Conservation (phyloP, 2,888 invertebrate species). For the Dusona sp. region DNA sequence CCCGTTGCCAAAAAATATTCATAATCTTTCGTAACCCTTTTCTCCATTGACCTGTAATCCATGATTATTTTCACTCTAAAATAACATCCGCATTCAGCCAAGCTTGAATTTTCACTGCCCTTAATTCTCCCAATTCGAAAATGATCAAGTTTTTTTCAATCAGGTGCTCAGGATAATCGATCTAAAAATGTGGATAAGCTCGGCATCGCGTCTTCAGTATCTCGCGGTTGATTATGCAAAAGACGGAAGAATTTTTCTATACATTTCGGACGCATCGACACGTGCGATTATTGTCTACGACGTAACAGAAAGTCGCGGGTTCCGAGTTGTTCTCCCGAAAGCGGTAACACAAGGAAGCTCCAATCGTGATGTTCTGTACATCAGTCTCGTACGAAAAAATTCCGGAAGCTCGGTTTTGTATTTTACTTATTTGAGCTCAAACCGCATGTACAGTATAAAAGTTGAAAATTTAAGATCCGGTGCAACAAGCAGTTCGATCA, state of each 20-base stretch:
- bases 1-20: too few species aligned
- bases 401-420: slow-evolving; percentile 86
- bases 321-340: slow-evolving; percentile 87
- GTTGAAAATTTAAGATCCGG: slow-evolving; percentile 86
- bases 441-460: slow-evolving; percentile 87
- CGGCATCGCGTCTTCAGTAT: slow-evolving; percentile 89
- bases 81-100: too few species aligned
- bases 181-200: slow-evolving; percentile 86
- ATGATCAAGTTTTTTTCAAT: background rate
- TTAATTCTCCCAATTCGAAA: slow-evolving; percentile 21
- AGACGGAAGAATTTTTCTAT: slow-evolving; percentile 87
- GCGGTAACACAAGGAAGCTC: slow-evolving; percentile 83
- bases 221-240: slow-evolving; percentile 88
- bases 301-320: slow-evolving; percentile 85
- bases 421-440: slow-evolving; percentile 87
- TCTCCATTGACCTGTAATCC: too few species aligned
- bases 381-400: slow-evolving; percentile 86
- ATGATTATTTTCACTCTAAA: too few species aligned
- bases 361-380: slow-evolving; percentile 87
- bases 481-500: slow-evolving; percentile 86
- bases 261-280: slow-evolving; percentile 89
- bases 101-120: background rate
- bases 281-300: slow-evolving; percentile 87
- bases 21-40: too few species aligned
- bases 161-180: slow-evolving; percentile 87